These are phyloP conservation scores for Boloria selene DNA, from an alignment of 2,888 invertebrate species.

Conservation along the genomic window DNA sequence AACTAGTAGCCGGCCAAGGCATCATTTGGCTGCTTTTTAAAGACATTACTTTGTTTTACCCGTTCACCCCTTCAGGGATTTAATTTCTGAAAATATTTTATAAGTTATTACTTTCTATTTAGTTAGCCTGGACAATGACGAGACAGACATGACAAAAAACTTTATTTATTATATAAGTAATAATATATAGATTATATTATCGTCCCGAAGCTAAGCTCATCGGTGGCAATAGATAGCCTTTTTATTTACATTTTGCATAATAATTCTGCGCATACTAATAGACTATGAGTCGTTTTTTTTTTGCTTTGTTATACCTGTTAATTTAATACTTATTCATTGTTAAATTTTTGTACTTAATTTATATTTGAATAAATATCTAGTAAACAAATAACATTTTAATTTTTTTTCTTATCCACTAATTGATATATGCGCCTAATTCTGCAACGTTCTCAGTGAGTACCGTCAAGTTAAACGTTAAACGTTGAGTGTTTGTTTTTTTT, in stretches of 20 bases:
- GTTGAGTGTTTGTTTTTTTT: not conserved
- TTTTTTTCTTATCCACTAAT: constrained; percentile 31
- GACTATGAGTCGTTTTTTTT: constrained; percentile 10
- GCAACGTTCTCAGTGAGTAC: constrained; percentile 39
- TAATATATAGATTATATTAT: constrained; percentile 7
- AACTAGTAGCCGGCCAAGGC: too few species aligned
- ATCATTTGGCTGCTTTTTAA: too few species aligned
- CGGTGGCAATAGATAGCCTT: constrained; percentile 11
- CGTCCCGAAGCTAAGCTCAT: constrained; percentile 17
- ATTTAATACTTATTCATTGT: constrained; percentile 23
- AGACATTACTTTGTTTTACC: too few species aligned
- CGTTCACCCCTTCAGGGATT: too few species aligned
- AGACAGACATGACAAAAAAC: too few species aligned
- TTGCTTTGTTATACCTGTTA: constrained; percentile 17
- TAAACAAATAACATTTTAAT: constrained; percentile 28
- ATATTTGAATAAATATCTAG: constrained; percentile 27
- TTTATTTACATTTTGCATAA: constrained; percentile 12
- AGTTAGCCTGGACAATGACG: too few species aligned
- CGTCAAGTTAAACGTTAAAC: constrained; percentile 3
- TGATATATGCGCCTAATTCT: constrained; percentile 32
- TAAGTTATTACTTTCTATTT: too few species aligned
- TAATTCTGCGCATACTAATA: constrained; percentile 20
- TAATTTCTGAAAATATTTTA: too few species aligned
- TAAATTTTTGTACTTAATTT: constrained; percentile 22
- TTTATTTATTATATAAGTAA: too few species aligned